Base-by-base conservation (phyloP, 30 jellyfish, hydroid and myxozoan species). In the Hydra vulgaris region DNA sequence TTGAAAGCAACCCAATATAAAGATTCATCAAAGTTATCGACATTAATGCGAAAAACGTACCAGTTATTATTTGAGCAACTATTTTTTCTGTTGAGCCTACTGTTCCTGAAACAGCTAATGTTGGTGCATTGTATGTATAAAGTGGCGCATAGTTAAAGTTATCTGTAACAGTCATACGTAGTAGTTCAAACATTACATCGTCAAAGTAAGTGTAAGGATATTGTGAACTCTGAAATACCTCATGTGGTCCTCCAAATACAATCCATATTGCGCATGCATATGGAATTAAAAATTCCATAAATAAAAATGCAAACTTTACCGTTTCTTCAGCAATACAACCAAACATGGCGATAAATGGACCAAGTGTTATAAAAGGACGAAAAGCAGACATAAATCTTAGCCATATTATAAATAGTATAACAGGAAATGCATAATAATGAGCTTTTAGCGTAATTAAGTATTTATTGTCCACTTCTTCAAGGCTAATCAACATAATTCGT, bases 241-340 rank as follows among this genome's bases (percentile, higher is more conserved):
- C 83, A 61, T 77, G 82, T 18, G 79, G 85, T 61, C 95, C 96
- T 52, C 98, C 98, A 77, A 94, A 94, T 23, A 94, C 83, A 27
- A 94, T 94, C 99, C 99, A 94, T 23, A 94, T 88, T 23, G 99
- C 99, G 78, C 99, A 94, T 26, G 95, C 84, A 81, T 94, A 94
- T 61, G 99, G 99, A 27, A 94, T 85, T 78, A 88, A 94, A 86
- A 94, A 94, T 74, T 94, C 99, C 73, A 85, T 84, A 66, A 89
- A 94, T 55, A 94, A 79, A 69, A 94, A 94, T 22, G 95, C 96
- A 54, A 94, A 94, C 61, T 94, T 94, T 82, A 94, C 54, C 17
- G 99, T 94, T 80, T 94, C 99, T n/a, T 82, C 85, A 0, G 95
- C 96, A 16, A 94, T 96, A 79, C 87, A 93, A 21, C 99, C 99